These are phyloP conservation scores for Lathamus discolor DNA, from an alignment of 2,113 vertebrate genomes.

Conservation along the genomic window DNA sequence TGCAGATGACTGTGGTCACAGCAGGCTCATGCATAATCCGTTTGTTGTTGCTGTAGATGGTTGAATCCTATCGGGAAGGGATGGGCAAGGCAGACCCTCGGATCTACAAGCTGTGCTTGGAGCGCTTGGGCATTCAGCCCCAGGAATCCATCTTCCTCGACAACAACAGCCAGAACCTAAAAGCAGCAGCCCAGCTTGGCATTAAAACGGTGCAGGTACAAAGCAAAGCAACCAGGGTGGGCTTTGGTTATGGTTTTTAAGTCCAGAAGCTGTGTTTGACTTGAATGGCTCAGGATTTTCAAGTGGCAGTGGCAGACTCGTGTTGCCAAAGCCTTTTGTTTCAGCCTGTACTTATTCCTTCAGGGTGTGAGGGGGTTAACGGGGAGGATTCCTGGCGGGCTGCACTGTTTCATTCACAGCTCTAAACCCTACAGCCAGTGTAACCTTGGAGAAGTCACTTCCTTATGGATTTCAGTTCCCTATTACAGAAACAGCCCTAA, in stretches of 20 bases:
- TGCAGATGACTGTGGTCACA: not conserved
- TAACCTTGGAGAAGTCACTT: not conserved
- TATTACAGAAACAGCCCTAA: not conserved
- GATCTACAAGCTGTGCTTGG: constrained; percentile 76
- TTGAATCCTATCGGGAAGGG: constrained; percentile 77
- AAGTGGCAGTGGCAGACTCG: fast-evolving
- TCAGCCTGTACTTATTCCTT: not conserved
- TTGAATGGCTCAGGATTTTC: not conserved
- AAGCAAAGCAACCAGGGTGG: not conserved
- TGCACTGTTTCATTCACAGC: not conserved
- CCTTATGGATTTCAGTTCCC: not conserved
- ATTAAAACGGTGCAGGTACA: constrained; percentile 78
- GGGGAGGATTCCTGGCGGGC: not conserved
- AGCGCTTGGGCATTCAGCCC: constrained; percentile 71
- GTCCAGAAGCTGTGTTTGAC: not conserved
- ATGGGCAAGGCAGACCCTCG: constrained; percentile 71
- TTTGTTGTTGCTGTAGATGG: constrained; percentile 59
- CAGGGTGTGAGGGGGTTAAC: not conserved
- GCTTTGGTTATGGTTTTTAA: not conserved
- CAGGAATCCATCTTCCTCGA: constrained; percentile 81
- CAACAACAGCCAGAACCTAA: constrained; percentile 72
- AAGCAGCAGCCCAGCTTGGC: constrained; percentile 79
- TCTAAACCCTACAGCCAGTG: not conserved
- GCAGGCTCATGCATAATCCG: not conserved
- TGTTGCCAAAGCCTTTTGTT: not conserved